Percentiles rank a stretch among this genome's conserved stretches.
Conservation (phyloP, 2,113 vertebrate genomes). For the Sturnus vulgaris region DNA sequence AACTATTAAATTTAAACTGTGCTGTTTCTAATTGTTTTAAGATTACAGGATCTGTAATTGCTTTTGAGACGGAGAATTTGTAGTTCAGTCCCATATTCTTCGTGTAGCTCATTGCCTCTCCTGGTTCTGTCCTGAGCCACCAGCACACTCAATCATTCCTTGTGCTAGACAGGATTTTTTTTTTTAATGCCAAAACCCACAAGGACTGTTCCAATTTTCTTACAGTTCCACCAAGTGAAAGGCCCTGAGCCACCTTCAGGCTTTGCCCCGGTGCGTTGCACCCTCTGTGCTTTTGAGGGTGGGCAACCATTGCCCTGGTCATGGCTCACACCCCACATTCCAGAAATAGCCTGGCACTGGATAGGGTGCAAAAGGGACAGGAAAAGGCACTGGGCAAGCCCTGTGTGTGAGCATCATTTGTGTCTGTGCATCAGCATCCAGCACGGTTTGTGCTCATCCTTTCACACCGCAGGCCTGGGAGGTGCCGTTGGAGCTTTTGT, state of each 20-base stretch:
- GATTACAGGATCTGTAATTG: not conserved
- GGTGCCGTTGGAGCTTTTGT: not conserved
- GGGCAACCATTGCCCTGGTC: fast-evolving
- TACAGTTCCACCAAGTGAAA: not conserved
- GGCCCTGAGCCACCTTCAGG: not conserved
- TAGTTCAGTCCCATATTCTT: not conserved
- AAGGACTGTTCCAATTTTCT: not conserved
- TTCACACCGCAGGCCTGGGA: not conserved
- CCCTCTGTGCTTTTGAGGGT: not conserved
- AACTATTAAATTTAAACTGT: not conserved
- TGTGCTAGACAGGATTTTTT: not conserved
- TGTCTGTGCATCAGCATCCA: not conserved
- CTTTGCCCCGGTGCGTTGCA: fast-evolving
- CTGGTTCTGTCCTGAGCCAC: not conserved
- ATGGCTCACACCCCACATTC: not conserved
- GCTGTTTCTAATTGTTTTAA: not conserved
- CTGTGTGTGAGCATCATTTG: not conserved
- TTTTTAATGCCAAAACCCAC: not conserved
- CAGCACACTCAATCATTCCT: not conserved
- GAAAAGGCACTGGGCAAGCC: not conserved
- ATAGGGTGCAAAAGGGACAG: not conserved
- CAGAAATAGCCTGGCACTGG: not conserved
- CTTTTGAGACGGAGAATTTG: not conserved
- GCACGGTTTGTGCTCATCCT: not conserved
- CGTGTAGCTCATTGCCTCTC: not conserved